Evolutionary conservation across 2,113 vertebrate genomes (phyloP).

Genomic region (Anhinga anhinga): DNA sequence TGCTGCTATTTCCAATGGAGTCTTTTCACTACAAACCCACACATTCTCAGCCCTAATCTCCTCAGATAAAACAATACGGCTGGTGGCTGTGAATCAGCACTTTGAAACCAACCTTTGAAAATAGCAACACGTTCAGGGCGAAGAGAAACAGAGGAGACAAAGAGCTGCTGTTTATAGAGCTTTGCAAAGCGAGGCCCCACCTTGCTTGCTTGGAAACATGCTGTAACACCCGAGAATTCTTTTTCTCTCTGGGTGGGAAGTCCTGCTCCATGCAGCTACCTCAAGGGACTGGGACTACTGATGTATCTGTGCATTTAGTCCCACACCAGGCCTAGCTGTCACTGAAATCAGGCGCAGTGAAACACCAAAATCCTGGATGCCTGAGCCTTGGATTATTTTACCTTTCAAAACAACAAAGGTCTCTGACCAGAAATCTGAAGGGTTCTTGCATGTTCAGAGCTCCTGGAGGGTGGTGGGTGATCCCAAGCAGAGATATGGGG

Average conservation of each 20-base stretch:
- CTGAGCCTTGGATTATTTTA: background rate
- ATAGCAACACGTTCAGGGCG: background rate
- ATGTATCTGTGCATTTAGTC: background rate
- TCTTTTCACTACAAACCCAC: constrained; percentile 34
- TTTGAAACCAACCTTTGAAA: constrained; percentile 36
- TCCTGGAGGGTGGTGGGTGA: background rate
- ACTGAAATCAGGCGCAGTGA: background rate
- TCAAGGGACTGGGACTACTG: background rate
- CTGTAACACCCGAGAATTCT: background rate
- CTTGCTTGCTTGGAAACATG: background rate
- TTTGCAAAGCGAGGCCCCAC: background rate
- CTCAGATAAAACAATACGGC: constrained; percentile 2
- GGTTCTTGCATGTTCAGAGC: background rate
- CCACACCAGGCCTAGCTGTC: background rate
- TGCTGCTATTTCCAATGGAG: background rate
- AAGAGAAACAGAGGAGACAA: constrained; percentile 33
- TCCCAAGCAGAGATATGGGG: background rate
- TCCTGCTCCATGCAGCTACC: background rate
- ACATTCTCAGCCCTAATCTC: constrained; percentile 36
- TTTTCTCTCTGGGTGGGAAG: background rate
- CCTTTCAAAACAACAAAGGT: background rate
- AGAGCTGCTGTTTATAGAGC: constrained; percentile 32
- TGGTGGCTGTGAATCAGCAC: constrained; percentile 28
- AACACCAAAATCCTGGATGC: background rate
- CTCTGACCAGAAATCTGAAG: background rate